Evolutionary conservation across 2,888 invertebrate species (phyloP).

Genomic region (Bombylius major): DNA sequence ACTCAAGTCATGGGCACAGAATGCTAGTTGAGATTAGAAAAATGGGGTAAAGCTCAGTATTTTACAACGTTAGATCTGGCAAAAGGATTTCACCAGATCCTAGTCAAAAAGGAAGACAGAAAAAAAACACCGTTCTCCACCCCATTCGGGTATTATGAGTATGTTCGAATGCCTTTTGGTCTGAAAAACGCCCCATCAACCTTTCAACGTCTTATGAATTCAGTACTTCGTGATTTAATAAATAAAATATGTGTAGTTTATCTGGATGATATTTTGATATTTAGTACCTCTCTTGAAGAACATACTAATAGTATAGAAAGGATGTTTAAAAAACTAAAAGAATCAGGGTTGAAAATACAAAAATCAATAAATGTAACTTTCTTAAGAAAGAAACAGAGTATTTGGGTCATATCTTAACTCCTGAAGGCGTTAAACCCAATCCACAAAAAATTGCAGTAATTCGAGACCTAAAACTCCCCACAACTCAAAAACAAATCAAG

Average conservation of each 20-base stretch:
- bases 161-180: not conserved
- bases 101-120: not conserved
- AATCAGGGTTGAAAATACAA: not conserved
- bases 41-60: too few species aligned
- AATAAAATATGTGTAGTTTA: too few species aligned
- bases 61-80: not conserved
- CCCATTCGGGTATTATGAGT: not conserved
- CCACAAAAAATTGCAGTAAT: not conserved
- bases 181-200: slow-evolving; percentile 1
- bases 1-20: too few species aligned
- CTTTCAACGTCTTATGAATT: not conserved
- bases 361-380: not conserved
- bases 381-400: not conserved
- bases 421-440: not conserved
- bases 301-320: not conserved
- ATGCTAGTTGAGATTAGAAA: too few species aligned
- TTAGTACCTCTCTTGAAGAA: not conserved
- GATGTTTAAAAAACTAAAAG: not conserved
- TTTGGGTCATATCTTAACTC: not conserved
- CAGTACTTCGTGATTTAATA: not conserved
- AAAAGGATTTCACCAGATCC: slow-evolving; percentile 3
- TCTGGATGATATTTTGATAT: not conserved
- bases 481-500: not conserved
- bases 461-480: not conserved
- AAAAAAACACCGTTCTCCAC: not conserved